These are phyloP conservation scores for Cataglyphis albicans DNA, from an alignment of 2,888 invertebrate genomes.

Conservation along the genomic window DNA sequence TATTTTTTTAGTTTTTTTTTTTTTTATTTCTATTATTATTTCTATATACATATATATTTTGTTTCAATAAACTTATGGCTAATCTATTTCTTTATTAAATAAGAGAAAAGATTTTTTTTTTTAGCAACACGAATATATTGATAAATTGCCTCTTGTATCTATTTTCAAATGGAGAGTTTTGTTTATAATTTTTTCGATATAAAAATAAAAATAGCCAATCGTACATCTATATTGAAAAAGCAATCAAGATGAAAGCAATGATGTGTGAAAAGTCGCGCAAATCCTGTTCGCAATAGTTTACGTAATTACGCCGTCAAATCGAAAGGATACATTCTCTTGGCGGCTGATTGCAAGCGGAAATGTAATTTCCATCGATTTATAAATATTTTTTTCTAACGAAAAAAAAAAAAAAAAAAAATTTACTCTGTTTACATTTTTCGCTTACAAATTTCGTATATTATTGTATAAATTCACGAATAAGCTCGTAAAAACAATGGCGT, in stretches of 20 bases:
- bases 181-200: neutral
- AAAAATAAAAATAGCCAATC: neutral
- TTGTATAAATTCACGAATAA: neutral
- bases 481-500: neutral
- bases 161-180: neutral
- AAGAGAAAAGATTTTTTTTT: neutral
- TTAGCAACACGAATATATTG: neutral
- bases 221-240: constrained; percentile 49
- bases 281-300: constrained; percentile 44
- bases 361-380: neutral
- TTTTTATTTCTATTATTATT: neutral
- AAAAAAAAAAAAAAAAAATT: neutral
- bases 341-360: constrained; percentile 8
- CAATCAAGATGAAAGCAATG: constrained; percentile 67
- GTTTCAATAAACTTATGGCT: neutral
- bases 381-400: neutral
- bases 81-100: neutral
- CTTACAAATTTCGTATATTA: neutral
- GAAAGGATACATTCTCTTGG: constrained; percentile 34
- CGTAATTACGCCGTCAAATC: constrained; percentile 51
- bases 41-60: neutral
- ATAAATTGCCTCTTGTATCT: neutral
- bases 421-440: neutral
- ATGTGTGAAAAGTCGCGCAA: constrained; percentile 61
- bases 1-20: neutral